Conservation (phyloP, 2,888 invertebrate genomes). For the Synergus laeviventris region DNA sequence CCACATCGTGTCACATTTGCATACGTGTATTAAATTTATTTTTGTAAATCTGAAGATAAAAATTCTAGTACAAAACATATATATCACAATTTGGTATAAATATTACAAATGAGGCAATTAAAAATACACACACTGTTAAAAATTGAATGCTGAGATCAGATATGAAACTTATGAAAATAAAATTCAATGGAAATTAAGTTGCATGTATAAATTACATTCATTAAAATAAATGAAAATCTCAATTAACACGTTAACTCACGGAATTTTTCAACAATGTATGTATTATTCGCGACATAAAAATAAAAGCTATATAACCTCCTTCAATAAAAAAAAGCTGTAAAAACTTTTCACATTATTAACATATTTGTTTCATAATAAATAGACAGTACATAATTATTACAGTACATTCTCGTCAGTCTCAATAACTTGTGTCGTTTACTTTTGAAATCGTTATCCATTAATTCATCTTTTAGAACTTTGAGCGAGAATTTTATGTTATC, state of each 20-base stretch:
- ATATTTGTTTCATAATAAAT: neutral
- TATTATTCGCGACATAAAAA: neutral
- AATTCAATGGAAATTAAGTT: neutral
- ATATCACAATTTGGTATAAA: slow-evolving; percentile 5
- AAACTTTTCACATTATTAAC: neutral
- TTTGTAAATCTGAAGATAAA: slow-evolving; percentile 15
- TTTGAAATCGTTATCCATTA: neutral
- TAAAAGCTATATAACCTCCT: neutral
- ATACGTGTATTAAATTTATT: slow-evolving; percentile 15
- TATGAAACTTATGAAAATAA: neutral
- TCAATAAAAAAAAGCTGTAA: neutral
- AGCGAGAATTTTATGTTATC: neutral
- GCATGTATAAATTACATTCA: too few relatives aligned
- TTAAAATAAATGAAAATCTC: too few relatives aligned
- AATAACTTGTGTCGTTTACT: neutral
- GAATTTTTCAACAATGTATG: neutral
- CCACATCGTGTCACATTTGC: too few relatives aligned
- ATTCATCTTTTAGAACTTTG: too few relatives aligned
- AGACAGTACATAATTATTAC: neutral
- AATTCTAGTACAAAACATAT: slow-evolving; percentile 6
- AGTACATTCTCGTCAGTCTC: neutral
- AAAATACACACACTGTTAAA: slow-evolving; percentile 2
- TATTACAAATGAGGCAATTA: neutral
- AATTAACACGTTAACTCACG: too few relatives aligned
- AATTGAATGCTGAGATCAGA: neutral